Conservation (phyloP, 1,140 invertebrate genomes). For the Penaeus indicus region DNA sequence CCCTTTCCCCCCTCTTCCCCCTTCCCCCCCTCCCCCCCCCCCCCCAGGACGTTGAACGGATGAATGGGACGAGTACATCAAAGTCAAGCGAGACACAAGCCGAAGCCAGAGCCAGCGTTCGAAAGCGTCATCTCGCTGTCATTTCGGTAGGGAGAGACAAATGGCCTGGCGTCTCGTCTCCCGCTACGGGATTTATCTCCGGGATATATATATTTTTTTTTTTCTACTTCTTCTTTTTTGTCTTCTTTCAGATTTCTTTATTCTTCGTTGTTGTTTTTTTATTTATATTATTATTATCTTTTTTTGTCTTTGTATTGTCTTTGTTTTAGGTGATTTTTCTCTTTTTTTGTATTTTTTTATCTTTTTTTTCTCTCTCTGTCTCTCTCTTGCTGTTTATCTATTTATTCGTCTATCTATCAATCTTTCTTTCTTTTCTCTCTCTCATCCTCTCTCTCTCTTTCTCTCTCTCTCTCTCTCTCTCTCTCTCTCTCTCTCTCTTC, state of each 20-base stretch:
- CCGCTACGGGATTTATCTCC: slow-evolving; percentile 57
- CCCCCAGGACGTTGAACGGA: slow-evolving; percentile 49
- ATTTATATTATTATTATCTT: background rate
- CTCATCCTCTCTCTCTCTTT: background rate
- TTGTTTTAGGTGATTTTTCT: background rate
- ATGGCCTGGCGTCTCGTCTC: slow-evolving; percentile 46
- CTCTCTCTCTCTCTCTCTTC: background rate
- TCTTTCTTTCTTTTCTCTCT: background rate
- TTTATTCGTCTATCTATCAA: background rate
- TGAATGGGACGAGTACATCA: slow-evolving; percentile 58
- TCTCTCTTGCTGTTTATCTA: background rate
- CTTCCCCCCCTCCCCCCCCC: too few relatives aligned
- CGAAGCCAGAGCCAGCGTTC: slow-evolving; percentile 23
- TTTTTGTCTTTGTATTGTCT: too few relatives aligned
- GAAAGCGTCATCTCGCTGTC: slow-evolving; percentile 59
- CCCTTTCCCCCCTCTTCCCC: too few relatives aligned
- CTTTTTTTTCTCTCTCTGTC: background rate
- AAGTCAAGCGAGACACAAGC: slow-evolving; percentile 56
- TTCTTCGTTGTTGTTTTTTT: background rate
- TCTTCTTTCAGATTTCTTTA: background rate
- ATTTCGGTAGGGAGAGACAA: slow-evolving; percentile 57
- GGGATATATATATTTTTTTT: background rate
- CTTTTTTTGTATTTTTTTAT: background rate
- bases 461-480: too few relatives aligned
- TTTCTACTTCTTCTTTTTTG: background rate